Percentiles rank a stretch among this genome's conserved stretches.
These are phyloP conservation scores for Andinoacara biseriatus DNA, from an alignment of 2,113 vertebrate genomes.

Conservation along the genomic window DNA sequence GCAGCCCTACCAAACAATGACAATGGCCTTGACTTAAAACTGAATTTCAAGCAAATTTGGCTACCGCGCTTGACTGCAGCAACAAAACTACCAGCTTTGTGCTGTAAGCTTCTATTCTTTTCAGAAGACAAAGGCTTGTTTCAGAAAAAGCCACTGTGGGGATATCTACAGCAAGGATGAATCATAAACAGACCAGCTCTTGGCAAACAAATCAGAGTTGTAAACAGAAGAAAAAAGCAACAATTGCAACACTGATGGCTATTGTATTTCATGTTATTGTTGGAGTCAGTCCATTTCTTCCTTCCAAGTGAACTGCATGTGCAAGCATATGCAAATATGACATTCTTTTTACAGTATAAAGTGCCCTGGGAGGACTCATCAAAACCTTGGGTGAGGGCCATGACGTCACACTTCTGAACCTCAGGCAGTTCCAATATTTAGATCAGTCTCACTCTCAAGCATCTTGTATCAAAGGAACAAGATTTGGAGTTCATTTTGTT, in stretches of 20 bases:
- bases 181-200: background rate
- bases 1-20: background rate
- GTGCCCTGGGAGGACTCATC: no score
- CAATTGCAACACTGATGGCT: background rate
- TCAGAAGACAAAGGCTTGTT: background rate
- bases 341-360: background rate
- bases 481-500: background rate
- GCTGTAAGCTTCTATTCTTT: background rate
- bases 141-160: background rate
- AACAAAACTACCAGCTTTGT: constrained; percentile 9
- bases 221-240: background rate
- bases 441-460: background rate
- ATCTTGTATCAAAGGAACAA: background rate
- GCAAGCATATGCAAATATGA: background rate
- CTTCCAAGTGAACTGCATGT: background rate
- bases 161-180: background rate
- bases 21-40: background rate
- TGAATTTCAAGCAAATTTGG: constrained; percentile 7
- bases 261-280: background rate
- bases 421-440: background rate
- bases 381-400: background rate
- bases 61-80: background rate
- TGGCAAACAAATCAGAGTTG: background rate
- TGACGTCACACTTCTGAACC: no score
- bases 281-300: background rate